A percentile compares a stretch with the other conserved stretches of the same genome.
Evolutionary conservation across 1,140 invertebrate species (phyloP).

Genomic region (Drosophila burlai): DNA sequence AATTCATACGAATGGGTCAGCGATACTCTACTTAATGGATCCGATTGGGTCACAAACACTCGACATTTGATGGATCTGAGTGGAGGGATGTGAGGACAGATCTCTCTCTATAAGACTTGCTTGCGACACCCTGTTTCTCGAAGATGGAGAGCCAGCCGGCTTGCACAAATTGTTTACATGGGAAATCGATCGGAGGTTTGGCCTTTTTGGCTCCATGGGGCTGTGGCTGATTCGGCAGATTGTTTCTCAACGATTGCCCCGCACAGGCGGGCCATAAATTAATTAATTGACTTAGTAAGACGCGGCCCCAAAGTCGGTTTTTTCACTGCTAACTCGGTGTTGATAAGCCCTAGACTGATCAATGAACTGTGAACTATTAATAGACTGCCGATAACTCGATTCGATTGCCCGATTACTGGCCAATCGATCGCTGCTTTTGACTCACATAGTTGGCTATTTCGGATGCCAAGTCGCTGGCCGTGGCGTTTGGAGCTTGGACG

Average conservation of each 20-base stretch:
- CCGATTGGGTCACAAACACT: conserved; percentile 10
- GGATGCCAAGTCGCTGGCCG: conserved; percentile 54
- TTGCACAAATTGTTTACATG: conserved; percentile 74
- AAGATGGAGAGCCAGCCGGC: conserved; percentile 52
- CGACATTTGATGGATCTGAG: neutral
- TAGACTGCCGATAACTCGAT: conserved; percentile 38
- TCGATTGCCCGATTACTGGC: neutral
- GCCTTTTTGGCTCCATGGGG: conserved; percentile 60
- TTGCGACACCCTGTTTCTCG: conserved; percentile 58
- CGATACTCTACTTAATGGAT: conserved; percentile 20
- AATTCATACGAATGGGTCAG: conserved; percentile 4
- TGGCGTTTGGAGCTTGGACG: conserved; percentile 9
- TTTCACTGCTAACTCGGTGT: conserved; percentile 42
- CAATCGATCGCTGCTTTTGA: conserved; percentile 11
- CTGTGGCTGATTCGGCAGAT: conserved; percentile 44
- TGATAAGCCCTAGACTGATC: conserved; percentile 36
- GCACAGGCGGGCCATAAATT: conserved; percentile 65
- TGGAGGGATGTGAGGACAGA: neutral
- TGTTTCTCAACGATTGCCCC: conserved; percentile 65
- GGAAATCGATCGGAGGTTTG: conserved; percentile 43
- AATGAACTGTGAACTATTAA: conserved; percentile 53
- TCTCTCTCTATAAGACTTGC: neutral
- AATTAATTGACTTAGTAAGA: conserved; percentile 78
- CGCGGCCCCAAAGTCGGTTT: conserved; percentile 59
- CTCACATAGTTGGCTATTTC: conserved; percentile 79